Evolutionary conservation across 2,113 vertebrate genomes (phyloP).

Genomic region (Typhlomys cinereus): DNA sequence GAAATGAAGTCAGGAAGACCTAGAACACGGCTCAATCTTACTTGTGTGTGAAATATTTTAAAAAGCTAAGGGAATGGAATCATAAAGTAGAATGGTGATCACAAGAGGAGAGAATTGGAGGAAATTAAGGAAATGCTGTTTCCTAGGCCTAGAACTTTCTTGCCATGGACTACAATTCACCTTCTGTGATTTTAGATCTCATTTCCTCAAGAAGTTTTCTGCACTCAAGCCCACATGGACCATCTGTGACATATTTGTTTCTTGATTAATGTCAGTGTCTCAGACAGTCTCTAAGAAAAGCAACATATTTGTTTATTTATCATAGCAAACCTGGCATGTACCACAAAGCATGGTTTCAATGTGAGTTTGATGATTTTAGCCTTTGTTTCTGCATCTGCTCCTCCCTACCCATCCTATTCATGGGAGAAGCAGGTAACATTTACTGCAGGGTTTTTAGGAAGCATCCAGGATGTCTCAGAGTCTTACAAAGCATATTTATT

Average conservation of each 20-base stretch:
- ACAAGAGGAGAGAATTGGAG: background rate
- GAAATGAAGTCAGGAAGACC: background rate
- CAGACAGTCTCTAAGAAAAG: background rate
- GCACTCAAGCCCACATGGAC: background rate
- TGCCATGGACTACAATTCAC: background rate
- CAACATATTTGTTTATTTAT: background rate
- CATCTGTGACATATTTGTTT: background rate
- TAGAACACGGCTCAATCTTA: background rate
- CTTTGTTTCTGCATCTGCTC: no score
- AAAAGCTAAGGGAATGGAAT: background rate
- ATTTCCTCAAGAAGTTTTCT: background rate
- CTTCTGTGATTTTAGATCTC: no score
- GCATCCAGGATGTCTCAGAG: background rate
- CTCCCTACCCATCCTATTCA: no score
- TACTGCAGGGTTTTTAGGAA: background rate
- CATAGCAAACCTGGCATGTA: background rate
- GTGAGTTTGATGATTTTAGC: background rate
- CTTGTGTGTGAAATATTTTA: background rate
- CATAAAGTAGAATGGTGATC: no score
- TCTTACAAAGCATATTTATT: background rate
- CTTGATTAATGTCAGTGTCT: background rate
- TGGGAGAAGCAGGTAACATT: conserved; percentile 33
- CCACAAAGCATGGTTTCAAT: background rate
- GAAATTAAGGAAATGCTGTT: background rate
- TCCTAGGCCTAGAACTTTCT: background rate